Conservation (phyloP, 2,797 vertebrate species). For the Meriones psammophilus region DNA sequence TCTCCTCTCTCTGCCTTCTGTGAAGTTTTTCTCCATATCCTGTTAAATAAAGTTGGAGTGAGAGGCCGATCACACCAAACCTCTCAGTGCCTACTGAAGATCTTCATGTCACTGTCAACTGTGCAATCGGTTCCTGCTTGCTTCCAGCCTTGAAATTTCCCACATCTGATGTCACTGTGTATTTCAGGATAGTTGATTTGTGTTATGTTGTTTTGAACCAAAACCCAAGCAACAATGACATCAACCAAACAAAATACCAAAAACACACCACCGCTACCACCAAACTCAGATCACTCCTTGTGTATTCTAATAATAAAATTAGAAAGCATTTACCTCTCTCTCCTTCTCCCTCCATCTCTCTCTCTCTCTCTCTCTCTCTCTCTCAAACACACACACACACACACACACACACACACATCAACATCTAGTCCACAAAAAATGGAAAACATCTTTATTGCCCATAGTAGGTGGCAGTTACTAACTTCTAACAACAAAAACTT, state of each 20-base stretch:
- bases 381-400: no score
- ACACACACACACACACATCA: not conserved
- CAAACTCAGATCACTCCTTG: slow-evolving; percentile 26
- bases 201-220: slow-evolving; percentile 25
- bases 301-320: slow-evolving; percentile 65
- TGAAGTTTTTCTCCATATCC: slow-evolving; percentile 19
- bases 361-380: not conserved
- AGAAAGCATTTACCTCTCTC: slow-evolving; percentile 33
- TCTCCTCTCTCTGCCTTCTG: not conserved
- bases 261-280: not conserved
- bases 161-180: not conserved
- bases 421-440: slow-evolving; percentile 33
- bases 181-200: slow-evolving; percentile 30
- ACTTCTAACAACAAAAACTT: slow-evolving; percentile 37
- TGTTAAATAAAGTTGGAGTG: slow-evolving; percentile 60
- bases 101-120: slow-evolving; percentile 9
- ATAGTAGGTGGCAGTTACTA: not conserved
- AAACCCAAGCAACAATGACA: not conserved
- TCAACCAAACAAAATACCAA: not conserved
- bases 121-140: not conserved
- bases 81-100: slow-evolving; percentile 25
- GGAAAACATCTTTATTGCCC: slow-evolving; percentile 59
- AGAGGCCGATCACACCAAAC: not conserved
- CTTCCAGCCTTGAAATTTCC: slow-evolving; percentile 1
- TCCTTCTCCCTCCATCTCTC: not conserved